Conservation (phyloP, 2,888 invertebrate genomes). For the Chrysolina haemoptera region DNA sequence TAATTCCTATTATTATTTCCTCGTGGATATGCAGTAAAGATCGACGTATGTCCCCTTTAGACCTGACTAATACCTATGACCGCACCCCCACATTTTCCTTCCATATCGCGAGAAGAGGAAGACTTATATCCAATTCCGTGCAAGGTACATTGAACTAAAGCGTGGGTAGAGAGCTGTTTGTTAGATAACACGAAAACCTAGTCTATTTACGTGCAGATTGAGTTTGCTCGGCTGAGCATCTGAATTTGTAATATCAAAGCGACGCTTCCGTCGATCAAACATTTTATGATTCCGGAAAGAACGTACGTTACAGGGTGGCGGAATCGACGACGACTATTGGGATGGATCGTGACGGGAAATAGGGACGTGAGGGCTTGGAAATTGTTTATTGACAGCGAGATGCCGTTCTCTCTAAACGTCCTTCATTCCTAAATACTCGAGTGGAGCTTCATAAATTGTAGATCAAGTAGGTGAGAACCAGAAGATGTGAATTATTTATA, state of each 20-base stretch:
- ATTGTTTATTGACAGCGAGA: background rate
- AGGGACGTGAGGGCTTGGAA: background rate
- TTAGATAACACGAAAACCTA: constrained; percentile 35
- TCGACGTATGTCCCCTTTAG: no score
- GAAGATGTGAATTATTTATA: no score
- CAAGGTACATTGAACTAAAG: constrained; percentile 34
- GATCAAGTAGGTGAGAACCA: no score
- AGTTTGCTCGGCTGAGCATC: constrained; percentile 32
- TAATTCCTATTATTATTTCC: no score
- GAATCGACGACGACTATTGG: background rate
- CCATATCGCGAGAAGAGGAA: background rate
- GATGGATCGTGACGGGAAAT: background rate
- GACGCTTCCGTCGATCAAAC: constrained; percentile 29
- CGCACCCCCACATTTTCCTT: background rate
- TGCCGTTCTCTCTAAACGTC: no score
- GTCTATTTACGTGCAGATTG: constrained; percentile 37
- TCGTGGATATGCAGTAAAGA: no score
- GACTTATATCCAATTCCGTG: constrained; percentile 6
- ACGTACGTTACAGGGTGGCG: constrained; percentile 18
- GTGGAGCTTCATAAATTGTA: no score
- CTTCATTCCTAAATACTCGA: no score
- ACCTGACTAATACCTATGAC: background rate
- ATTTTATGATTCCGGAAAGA: constrained; percentile 27
- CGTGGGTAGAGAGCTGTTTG: constrained; percentile 34
- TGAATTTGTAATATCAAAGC: constrained; percentile 38